Evolutionary conservation across 2,113 vertebrate genomes (phyloP), one percentile per base, ranked within the genome.

Genomic region (Laticauda laticaudata): DNA sequence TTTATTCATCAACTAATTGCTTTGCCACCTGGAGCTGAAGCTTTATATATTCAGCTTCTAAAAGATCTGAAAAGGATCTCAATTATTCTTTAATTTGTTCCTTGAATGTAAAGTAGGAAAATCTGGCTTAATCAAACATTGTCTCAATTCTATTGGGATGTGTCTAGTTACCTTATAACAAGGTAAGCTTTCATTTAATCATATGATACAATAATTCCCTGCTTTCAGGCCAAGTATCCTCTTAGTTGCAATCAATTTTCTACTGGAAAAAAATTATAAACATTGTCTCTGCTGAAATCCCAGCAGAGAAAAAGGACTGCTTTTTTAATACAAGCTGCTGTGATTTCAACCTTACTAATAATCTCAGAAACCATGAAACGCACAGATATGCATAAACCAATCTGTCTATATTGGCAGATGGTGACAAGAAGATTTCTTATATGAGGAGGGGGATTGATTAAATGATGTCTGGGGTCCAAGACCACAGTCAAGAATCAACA

Each of bases 1-100:
- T 99, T 99, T 99, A 99, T 99, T 99, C 98, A 99, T 98, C 98
- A 97, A 98, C 98, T 99, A 99, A 99, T 99, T 99, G 98, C 98
- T 98, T 98, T 98, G 98, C 99, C 99, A 98, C 98, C 97, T 97
- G 98, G 98, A 98, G 98, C 98, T 95, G 95, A 96, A 97, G 98
- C 98, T 98, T 99, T 98, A 98, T 98, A 98, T 98, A 98, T 98
- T 98, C 98, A 98, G 98, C 98, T 98, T 98, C 97, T 97, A 98
- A 98, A 98, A 98, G 98, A 98, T 98, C 97, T 98, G 98, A 97
- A 98, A 98, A 98, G 97, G 97, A 98, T 98, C 98, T 98, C 98
- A 97, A 98, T 98, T 99, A 98, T 98, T 98, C 97, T 98, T 98
- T 98, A 98, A 98, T 98, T 97, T 98, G 98, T 98, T 98, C 97